Conservation (phyloP, 64 coral and sea anemone species). For the Trachythela sp. region DNA sequence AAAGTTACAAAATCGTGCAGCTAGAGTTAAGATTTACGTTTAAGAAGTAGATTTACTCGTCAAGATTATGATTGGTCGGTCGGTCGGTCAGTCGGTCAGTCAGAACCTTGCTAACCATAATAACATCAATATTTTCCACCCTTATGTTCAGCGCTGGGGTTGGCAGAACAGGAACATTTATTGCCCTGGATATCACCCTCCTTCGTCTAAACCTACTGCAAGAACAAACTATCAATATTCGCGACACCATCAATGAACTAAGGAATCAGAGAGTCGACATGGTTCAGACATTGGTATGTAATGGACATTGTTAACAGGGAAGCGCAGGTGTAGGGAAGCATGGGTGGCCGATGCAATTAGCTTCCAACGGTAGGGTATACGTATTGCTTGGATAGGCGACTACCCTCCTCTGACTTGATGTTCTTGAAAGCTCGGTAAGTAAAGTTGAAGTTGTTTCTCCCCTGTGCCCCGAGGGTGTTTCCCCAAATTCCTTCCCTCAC, state of each 20-base stretch:
- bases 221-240: slow-evolving; percentile 26
- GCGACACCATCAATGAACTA: neutral
- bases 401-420: too few relatives aligned
- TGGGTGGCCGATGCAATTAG: neutral
- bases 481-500: too few relatives aligned
- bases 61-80: too few relatives aligned
- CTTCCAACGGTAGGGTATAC: too few relatives aligned
- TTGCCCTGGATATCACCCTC: slow-evolving; percentile 21
- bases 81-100: neutral
- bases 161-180: slow-evolving; percentile 27
- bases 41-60: too few relatives aligned
- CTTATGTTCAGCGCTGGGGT: slow-evolving; percentile 26
- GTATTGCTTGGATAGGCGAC: too few relatives aligned
- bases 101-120: too few relatives aligned
- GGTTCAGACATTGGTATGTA: slow-evolving; percentile 33
- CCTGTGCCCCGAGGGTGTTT: too few relatives aligned
- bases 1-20: too few relatives aligned
- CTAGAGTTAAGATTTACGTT: too few relatives aligned
- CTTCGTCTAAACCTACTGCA: neutral
- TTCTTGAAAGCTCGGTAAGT: too few relatives aligned
- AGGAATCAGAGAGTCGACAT: slow-evolving; percentile 28
- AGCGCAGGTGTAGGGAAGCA: neutral
- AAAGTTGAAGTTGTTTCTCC: neutral
- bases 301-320: neutral
- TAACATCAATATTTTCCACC: too few relatives aligned